Base-by-base conservation (phyloP, 2,888 invertebrate genomes). In the Mechanitis mazaeus region DNA sequence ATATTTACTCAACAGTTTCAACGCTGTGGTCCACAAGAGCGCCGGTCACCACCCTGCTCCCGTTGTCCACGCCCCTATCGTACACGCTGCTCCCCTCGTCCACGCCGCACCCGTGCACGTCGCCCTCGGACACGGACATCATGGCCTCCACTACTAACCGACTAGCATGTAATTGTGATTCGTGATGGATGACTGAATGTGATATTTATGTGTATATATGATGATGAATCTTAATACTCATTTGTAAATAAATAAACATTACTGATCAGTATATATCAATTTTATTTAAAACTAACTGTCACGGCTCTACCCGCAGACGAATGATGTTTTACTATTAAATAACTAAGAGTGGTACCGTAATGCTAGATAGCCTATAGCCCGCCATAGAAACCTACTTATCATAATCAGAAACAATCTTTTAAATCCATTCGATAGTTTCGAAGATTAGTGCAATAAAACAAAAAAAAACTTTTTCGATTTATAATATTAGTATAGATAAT, bases 181-280 rank as follows among this genome's bases (percentile, higher is more conserved):
- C 75, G 81, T 77, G 84, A 84, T 74, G 85, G 74, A 86, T 87
- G 87, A 82, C 77, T 88, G 85, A 83, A 79, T 89, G 90, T 88
- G 88, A 88, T 90, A 90, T 89, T 90, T 90, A 90, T 87, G 86
- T 87, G 86, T 87, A 87, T 72, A 83, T 85, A 83, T 78, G 79
- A 72, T 72, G 71, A 79, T 74, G 76, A 75, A 76, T 75, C 9
- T 80, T 84, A 82, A 79, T 86, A 85, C 78, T 83, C 81, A 77
- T 78, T 69, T 74, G 86, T 87, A 84, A 89, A 89, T 89, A 87
- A 86, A 89, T 81, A 64, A 83, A 83, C 83, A 84, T 86, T 85
- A 86, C 85, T 87, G 88, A 89, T 85, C 74, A 81, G 73, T 76
- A 79, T 62, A 60, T 56, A 35, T 66, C 60, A 28, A 60, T 67